These are phyloP conservation scores for Heterohyrax brucei DNA, from an alignment of 2,797 vertebrate genomes.

Conservation along the genomic window DNA sequence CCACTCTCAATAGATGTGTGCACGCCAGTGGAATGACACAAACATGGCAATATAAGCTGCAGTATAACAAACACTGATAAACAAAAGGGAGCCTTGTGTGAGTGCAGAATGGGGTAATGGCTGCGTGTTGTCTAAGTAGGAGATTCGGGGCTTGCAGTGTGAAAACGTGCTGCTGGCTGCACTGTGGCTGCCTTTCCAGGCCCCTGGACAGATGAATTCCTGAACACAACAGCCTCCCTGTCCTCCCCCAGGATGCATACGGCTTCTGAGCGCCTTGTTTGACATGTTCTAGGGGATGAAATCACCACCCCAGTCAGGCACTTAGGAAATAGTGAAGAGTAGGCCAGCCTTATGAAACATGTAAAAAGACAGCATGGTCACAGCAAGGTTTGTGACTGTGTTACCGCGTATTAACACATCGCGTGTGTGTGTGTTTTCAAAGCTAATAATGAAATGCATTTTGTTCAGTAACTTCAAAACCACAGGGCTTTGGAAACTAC, in stretches of 20 bases:
- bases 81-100: constrained; percentile 92
- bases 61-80: constrained; percentile 90
- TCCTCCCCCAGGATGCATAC: constrained; percentile 90
- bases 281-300: constrained; percentile 93
- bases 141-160: constrained; percentile 91
- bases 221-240: constrained; percentile 93
- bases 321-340: constrained; percentile 76
- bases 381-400: constrained; percentile 92
- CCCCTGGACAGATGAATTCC: constrained; percentile 93
- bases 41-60: constrained; percentile 91
- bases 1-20: constrained; percentile 87
- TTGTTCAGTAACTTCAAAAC: not conserved
- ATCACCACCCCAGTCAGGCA: constrained; percentile 92
- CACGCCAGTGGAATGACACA: constrained; percentile 86
- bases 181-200: constrained; percentile 96
- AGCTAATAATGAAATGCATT: not conserved
- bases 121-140: constrained; percentile 93
- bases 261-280: constrained; percentile 92
- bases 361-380: constrained; percentile 90
- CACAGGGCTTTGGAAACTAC: not conserved
- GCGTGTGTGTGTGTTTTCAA: not conserved
- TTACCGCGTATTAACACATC: constrained; percentile 80
- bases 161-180: constrained; percentile 96
- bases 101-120: constrained; percentile 90
- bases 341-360: constrained; percentile 90